Percentiles rank a stretch among this genome's conserved stretches.
phyloP scores from a whole-genome alignment of 2,113 vertebrate genomes.

The Urocynchramus pylzowi region DNA sequence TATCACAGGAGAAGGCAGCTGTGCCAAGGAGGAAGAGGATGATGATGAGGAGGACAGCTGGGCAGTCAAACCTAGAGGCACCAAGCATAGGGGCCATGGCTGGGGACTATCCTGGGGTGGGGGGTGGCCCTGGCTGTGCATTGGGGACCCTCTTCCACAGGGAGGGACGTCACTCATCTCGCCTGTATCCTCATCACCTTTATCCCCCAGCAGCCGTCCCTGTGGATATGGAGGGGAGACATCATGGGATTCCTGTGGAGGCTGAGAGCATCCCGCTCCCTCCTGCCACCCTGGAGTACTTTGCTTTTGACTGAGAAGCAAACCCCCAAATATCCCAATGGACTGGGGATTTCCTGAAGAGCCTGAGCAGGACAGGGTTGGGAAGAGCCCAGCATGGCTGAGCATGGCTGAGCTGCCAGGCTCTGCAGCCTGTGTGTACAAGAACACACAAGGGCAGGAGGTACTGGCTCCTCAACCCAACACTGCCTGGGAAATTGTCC shows the following conservation, averaged over 20 bases:
- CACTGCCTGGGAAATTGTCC: not conserved
- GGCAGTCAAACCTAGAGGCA: not conserved
- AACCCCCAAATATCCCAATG: not conserved
- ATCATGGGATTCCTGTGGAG: accelerated
- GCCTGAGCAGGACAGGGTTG: accelerated
- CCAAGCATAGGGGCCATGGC: not conserved
- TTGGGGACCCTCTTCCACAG: accelerated
- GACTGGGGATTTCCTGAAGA: not conserved
- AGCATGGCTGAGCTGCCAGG: not conserved
- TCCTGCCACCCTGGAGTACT: accelerated
- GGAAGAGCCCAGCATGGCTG: not conserved
- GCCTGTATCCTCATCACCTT: accelerated
- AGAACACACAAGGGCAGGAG: not conserved
- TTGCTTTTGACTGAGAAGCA: not conserved
- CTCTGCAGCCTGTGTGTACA: not conserved
- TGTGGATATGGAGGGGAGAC: accelerated
- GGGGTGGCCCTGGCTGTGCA: not conserved
- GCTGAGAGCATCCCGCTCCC: not conserved
- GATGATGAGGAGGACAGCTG: not conserved
- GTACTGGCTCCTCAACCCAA: not conserved
- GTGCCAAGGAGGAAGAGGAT: not conserved
- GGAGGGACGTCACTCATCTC: accelerated
- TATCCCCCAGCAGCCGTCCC: accelerated
- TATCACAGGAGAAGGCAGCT: not conserved
- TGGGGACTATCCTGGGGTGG: not conserved